A percentile compares a stretch with the other conserved stretches of the same genome.
phyloP scores from a whole-genome alignment of 1,140 invertebrate species.

The Prorops nasuta region DNA sequence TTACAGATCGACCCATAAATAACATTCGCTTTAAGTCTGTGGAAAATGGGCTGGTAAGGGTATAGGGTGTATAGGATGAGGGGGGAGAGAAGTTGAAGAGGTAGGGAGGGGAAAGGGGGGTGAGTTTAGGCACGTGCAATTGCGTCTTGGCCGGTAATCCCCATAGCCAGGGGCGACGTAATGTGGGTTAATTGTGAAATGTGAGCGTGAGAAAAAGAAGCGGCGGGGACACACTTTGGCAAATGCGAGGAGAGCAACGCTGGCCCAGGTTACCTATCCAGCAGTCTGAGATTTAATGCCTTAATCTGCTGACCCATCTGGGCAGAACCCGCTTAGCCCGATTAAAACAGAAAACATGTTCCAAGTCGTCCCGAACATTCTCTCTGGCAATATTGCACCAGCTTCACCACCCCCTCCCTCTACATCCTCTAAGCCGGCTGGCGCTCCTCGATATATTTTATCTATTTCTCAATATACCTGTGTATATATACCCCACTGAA shows the following conservation, averaged over 20 bases:
- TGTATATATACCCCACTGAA: too few relatives aligned
- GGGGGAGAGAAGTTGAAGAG: too few relatives aligned
- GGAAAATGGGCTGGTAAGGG: too few relatives aligned
- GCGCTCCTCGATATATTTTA: too few relatives aligned
- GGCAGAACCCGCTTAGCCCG: neutral
- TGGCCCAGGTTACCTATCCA: too few relatives aligned
- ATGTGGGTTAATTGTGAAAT: slow-evolving; percentile 21
- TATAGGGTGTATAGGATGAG: too few relatives aligned
- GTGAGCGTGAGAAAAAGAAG: slow-evolving; percentile 4
- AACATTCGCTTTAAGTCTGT: slow-evolving; percentile 10
- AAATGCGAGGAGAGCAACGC: slow-evolving; percentile 13
- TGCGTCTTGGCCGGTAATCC: slow-evolving; percentile 21
- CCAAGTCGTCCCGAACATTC: neutral
- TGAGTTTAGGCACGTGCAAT: neutral
- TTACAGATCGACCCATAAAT: slow-evolving; percentile 26
- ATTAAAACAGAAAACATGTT: slow-evolving; percentile 9
- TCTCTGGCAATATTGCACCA: slow-evolving; percentile 1
- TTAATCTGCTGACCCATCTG: neutral
- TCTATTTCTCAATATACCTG: too few relatives aligned
- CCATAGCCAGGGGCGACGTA: slow-evolving; percentile 5
- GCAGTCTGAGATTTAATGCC: neutral
- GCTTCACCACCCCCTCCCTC: too few relatives aligned
- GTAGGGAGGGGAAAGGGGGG: neutral
- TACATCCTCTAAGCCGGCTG: too few relatives aligned
- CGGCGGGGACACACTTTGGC: slow-evolving; percentile 13